Base-by-base conservation (phyloP, 2,797 vertebrate species). In the Sebastes itinus region DNA sequence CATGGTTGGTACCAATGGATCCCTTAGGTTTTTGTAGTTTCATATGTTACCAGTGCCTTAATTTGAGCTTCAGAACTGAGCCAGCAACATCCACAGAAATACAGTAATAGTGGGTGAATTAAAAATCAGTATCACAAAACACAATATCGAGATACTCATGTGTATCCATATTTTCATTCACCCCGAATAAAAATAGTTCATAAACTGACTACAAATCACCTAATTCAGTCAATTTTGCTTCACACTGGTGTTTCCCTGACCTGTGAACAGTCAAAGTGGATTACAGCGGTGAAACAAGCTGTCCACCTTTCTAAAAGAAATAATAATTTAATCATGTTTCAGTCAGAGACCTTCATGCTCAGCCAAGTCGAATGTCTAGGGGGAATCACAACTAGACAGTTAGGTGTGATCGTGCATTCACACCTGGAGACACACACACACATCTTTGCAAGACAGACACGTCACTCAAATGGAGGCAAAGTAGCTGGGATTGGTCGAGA, bases 331-430 rank as follows among this genome's bases (percentile, higher is more conserved):
- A 49, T 80, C 10, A 74, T 16, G 27, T 78, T 77, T 70, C 32
- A 76, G 38, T 64, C 61, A 49, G 38, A 72, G 25, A 46, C 12
- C 28, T 16, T 67, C 11, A 14, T 56, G 52, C 46, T 32, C 42
- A 65, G 66, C 76, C 62, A 72, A 74, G 69, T 71, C 30, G 28
- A 78, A 78, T 7, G 8, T 70, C 42, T 25, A 49, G 32, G 0
- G 18, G 65, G 60, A 75, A 23, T 75, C 55, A 46, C 42, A 35
- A 65, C 54, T 6, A 10, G 62, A 52, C 60, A 62, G 25, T 66
- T 70, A 33, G 56, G 58, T n/a, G 42, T 46, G 76, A 82, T 61
- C 74, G 72, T 80, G 66, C 60, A 74, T 54, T 61, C 54, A 74
- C 59, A 77, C 71, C 23, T 4, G 8, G 7, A 74, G 8, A 38